phyloP scores from a whole-genome alignment of 2,888 invertebrate species.

The Polydrusus cervinus region DNA sequence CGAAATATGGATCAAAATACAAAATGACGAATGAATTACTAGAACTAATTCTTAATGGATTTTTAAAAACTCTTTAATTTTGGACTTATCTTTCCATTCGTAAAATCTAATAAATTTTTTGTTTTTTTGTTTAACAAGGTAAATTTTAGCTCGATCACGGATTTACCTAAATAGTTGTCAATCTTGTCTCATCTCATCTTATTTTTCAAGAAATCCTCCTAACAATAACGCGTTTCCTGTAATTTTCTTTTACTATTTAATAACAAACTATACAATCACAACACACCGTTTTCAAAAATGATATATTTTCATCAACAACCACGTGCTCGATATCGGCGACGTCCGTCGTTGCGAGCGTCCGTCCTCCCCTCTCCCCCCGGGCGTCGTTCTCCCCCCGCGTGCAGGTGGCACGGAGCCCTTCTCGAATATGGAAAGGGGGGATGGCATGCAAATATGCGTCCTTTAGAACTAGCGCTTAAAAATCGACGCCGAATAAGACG shows the following conservation, averaged over 20 bases:
- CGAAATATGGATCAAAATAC: too few species aligned
- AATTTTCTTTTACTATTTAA: too few species aligned
- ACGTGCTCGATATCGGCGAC: constrained; percentile 30
- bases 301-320: neutral
- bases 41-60: too few species aligned
- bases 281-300: constrained; percentile 18
- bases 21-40: too few species aligned
- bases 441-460: constrained; percentile 56
- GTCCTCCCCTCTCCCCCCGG: constrained; percentile 26
- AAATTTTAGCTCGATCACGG: too few species aligned
- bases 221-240: too few species aligned
- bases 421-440: constrained; percentile 46
- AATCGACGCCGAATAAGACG: constrained; percentile 55
- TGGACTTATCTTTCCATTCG: too few species aligned
- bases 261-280: constrained; percentile 18
- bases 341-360: constrained; percentile 49
- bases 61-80: too few species aligned
- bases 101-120: too few species aligned
- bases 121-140: too few species aligned
- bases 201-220: neutral
- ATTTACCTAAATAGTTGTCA: too few species aligned
- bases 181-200: too few species aligned
- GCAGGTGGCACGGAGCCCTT: constrained; percentile 51
- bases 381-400: constrained; percentile 22
- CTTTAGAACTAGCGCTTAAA: constrained; percentile 55